Conservation (phyloP, 2,113 vertebrate genomes). For the Brachyhypopomus gauderio region DNA sequence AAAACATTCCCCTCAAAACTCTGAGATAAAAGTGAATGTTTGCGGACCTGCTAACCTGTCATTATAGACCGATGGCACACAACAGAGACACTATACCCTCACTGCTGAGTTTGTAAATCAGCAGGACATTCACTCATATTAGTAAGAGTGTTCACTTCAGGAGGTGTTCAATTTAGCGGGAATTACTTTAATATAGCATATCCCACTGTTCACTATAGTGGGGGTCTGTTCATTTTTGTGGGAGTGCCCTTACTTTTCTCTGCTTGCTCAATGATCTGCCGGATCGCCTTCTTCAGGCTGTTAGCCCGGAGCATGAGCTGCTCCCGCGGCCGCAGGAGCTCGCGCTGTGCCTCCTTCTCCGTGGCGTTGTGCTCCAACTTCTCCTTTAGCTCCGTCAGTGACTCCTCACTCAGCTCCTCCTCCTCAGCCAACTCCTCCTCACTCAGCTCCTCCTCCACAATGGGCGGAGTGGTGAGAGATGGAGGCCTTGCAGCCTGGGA, state of each 20-base stretch:
- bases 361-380: slow-evolving; percentile 78
- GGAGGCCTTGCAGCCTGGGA: slow-evolving; percentile 71
- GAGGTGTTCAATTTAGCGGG: too few species aligned
- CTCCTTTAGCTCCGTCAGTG: slow-evolving; percentile 86
- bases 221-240: too few species aligned
- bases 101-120: not conserved
- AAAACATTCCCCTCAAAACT: not conserved
- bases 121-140: too few species aligned
- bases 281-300: slow-evolving; percentile 95
- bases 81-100: not conserved
- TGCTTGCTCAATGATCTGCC: slow-evolving; percentile 94
- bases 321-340: slow-evolving; percentile 82
- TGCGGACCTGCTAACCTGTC: not conserved
- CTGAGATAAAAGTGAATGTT: not conserved
- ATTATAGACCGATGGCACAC: not conserved
- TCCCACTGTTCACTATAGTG: too few species aligned
- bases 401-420: slow-evolving; percentile 85
- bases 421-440: slow-evolving; percentile 73
- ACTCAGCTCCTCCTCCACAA: slow-evolving; percentile 84
- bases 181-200: too few species aligned
- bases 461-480: slow-evolving; percentile 74
- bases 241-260: slow-evolving; percentile 81
- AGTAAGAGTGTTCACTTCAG: too few species aligned
- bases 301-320: slow-evolving; percentile 93
- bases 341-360: slow-evolving; percentile 77